phyloP scores from a whole-genome alignment of 53 echinoderm and acorn worm species.

The Pentamera pediparva region DNA sequence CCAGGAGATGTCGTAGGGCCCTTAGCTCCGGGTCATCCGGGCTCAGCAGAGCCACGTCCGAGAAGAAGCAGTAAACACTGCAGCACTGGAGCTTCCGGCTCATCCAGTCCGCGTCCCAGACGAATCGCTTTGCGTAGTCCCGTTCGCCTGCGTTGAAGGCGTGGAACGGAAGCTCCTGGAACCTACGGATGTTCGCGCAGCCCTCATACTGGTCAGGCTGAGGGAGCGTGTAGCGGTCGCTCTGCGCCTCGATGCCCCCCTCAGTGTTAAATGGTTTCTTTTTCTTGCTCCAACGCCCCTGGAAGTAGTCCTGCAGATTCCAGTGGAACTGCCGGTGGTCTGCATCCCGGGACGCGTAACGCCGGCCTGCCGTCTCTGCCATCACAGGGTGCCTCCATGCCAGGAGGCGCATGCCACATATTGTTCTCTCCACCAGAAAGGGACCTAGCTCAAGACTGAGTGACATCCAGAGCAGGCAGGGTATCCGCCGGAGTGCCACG shows the following conservation, averaged over 20 bases:
- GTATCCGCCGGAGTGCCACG: slow-evolving; percentile 62
- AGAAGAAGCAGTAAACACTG: slow-evolving; percentile 72
- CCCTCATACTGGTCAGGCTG: slow-evolving; percentile 65
- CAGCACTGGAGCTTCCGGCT: slow-evolving; percentile 60
- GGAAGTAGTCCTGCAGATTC: slow-evolving; percentile 73
- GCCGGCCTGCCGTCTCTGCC: slow-evolving; percentile 57
- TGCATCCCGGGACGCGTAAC: slow-evolving; percentile 58
- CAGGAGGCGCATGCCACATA: slow-evolving; percentile 51
- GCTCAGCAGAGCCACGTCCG: slow-evolving; percentile 65
- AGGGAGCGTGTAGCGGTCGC: slow-evolving; percentile 58
- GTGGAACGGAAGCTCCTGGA: slow-evolving; percentile 78
- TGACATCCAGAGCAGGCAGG: slow-evolving; percentile 73
- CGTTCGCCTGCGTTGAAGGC: slow-evolving; percentile 77
- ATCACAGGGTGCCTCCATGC: slow-evolving; percentile 65
- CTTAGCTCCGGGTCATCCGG: slow-evolving; percentile 58
- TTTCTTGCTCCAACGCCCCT: slow-evolving; percentile 81
- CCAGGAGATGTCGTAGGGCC: slow-evolving; percentile 69
- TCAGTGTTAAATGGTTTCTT: slow-evolving; percentile 86
- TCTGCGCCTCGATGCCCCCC: slow-evolving; percentile 79
- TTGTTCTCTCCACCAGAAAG: slow-evolving; percentile 56
- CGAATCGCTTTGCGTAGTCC: slow-evolving; percentile 70
- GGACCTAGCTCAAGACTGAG: slow-evolving; percentile 72
- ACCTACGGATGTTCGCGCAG: slow-evolving; percentile 63
- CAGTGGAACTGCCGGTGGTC: slow-evolving; percentile 53
- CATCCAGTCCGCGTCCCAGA: slow-evolving; percentile 88